A percentile compares a stretch with the other conserved stretches of the same genome.
These are phyloP conservation scores for Metopolophium dirhodum DNA, from an alignment of 1,140 invertebrate genomes.

Conservation along the genomic window DNA sequence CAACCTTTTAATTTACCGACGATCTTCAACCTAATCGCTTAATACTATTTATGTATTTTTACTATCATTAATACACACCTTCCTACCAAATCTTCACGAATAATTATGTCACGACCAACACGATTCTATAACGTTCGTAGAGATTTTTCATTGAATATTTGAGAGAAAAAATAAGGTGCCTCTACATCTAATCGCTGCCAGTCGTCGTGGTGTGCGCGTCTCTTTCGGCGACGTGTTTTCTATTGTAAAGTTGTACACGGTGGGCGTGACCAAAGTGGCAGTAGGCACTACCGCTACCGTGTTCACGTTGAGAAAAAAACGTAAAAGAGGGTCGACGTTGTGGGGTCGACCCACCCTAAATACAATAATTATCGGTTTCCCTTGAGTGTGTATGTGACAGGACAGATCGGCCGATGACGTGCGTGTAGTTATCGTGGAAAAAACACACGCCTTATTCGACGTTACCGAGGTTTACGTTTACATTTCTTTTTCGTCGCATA, in stretches of 20 bases:
- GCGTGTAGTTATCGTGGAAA: neutral
- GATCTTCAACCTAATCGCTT: no score
- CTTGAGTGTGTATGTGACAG: constrained; percentile 46
- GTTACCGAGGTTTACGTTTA: neutral
- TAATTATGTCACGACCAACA: no score
- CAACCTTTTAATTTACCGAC: no score
- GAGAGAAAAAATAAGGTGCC: neutral
- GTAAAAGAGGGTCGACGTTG: constrained; percentile 27
- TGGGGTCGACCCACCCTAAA: constrained; percentile 49
- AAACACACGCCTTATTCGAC: neutral
- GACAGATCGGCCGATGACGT: constrained; percentile 32
- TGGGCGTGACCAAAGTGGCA: constrained; percentile 44
- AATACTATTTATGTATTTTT: no score
- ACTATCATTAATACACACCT: no score
- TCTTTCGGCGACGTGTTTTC: neutral
- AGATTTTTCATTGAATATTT: neutral
- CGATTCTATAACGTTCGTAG: neutral
- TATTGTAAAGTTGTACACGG: constrained; percentile 33
- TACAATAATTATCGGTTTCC: constrained; percentile 53
- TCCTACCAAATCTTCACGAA: no score
- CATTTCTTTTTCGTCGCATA: neutral
- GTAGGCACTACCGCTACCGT: constrained; percentile 32
- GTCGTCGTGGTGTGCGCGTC: neutral
- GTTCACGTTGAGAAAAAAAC: neutral
- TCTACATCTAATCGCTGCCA: no score